Percentiles rank a stretch among this genome's conserved stretches.
phyloP scores from a whole-genome alignment of 1,140 invertebrate genomes.

The Drosophila suzukii region DNA sequence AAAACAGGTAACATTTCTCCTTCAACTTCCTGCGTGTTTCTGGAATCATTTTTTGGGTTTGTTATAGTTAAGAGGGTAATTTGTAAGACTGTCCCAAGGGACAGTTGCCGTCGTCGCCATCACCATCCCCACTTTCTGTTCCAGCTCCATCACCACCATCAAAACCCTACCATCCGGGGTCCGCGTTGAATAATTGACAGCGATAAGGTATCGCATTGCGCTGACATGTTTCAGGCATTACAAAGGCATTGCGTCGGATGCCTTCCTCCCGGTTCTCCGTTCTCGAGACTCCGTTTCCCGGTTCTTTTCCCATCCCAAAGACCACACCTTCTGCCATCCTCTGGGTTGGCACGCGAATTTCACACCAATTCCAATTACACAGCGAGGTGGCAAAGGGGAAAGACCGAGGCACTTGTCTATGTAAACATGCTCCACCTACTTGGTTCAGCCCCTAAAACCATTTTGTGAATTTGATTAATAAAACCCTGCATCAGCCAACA shows the following conservation, averaged over 20 bases:
- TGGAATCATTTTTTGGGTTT: slow-evolving; percentile 40
- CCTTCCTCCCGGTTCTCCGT: not conserved
- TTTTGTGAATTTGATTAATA: slow-evolving; percentile 84
- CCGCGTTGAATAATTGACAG: slow-evolving; percentile 74
- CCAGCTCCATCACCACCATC: slow-evolving; percentile 2
- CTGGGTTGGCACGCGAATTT: slow-evolving; percentile 71
- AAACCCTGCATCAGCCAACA: slow-evolving; percentile 74
- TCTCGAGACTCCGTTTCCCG: not conserved
- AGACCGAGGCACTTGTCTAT: slow-evolving; percentile 67
- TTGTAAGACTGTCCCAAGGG: slow-evolving; percentile 63
- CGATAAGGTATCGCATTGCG: slow-evolving; percentile 81
- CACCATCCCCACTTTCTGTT: slow-evolving; percentile 3
- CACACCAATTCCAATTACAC: slow-evolving; percentile 79
- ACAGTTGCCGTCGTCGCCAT: not conserved
- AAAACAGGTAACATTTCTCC: not conserved
- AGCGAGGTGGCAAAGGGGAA: slow-evolving; percentile 25
- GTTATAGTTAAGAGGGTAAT: slow-evolving; percentile 80
- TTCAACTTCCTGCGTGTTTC: slow-evolving; percentile 2
- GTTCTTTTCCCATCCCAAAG: slow-evolving; percentile 7
- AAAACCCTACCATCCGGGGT: not conserved
- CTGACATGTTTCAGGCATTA: slow-evolving; percentile 82
- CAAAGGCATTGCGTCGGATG: slow-evolving; percentile 48
- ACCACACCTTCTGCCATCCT: slow-evolving; percentile 45
- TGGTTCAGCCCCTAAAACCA: slow-evolving; percentile 76
- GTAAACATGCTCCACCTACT: slow-evolving; percentile 81